Evolutionary conservation across 2,888 invertebrate genomes (phyloP), one percentile per base, ranked within the genome.

Genomic region (Clitarchus hookeri): DNA sequence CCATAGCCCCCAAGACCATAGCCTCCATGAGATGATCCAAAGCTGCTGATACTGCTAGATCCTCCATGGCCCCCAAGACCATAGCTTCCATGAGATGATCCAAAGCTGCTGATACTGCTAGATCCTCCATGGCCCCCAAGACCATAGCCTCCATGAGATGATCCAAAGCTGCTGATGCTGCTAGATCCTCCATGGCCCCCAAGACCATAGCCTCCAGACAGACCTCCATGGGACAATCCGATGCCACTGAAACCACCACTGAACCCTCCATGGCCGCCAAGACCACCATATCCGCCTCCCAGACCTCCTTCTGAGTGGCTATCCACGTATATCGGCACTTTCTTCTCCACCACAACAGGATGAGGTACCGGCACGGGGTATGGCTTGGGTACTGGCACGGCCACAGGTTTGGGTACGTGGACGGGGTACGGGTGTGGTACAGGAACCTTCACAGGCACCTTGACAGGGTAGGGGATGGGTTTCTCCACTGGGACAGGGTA

Each of bases 371-470:
- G 86, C 9, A 84, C 84, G 0, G 87, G 78, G 11, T 84, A 83
- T 13, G 87, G 86, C 79, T 87, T 85, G 36, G 86, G 83, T 44
- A 85, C 83, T 84, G 91, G 90, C 11, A 92, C 91, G 89, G 91
- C 89, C 26, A 90, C 90, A 44, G 90, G 90, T 84, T 88, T 89
- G 36, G 89, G 88, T 36, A 90, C 89, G 36, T 89, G 89, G 13
- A 89, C 89, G 36, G 87, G 87, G 19, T 86, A 86, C 13, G 87
- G 87, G 0, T 86, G 84, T 77, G 89, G 89, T 79, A 89, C 89
- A 27, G 89, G 89, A 23, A 89, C 88, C 84, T 88, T 87, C 77
- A 87, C 85, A 26, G 87, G 85, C 3, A 88, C 89, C 84, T 89
- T 84, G 78, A 88, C 86, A n/a, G 87, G 86, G 54, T 87, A 86